Evolutionary conservation across 2,113 vertebrate species (phyloP).

Genomic region (Poecilia latipinna): DNA sequence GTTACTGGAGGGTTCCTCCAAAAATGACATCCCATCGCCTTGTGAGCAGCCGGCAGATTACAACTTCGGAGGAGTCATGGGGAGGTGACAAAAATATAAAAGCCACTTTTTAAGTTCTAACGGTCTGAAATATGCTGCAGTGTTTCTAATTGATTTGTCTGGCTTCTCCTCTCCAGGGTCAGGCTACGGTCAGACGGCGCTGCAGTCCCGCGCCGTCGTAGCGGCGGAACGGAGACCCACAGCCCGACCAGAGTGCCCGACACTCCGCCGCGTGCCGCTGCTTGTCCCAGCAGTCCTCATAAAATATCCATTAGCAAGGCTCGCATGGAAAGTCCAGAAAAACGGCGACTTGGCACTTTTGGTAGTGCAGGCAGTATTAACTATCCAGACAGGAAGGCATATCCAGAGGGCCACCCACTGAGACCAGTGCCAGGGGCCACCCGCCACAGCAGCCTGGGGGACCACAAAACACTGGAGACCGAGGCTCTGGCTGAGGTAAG

Average conservation of each 20-base stretch:
- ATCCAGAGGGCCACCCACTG: slow-evolving; percentile 89
- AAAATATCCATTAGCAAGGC: slow-evolving; percentile 88
- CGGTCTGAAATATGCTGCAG: not conserved
- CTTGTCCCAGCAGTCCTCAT: slow-evolving; percentile 97
- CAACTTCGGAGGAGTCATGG: slow-evolving; percentile 90
- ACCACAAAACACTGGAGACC: slow-evolving; percentile 95
- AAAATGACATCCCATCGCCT: slow-evolving; percentile 93
- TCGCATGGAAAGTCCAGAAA: slow-evolving; percentile 93
- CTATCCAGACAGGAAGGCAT: slow-evolving; percentile 89
- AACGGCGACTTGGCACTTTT: slow-evolving; percentile 93
- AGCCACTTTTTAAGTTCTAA: not conserved
- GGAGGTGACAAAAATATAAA: slow-evolving; percentile 81
- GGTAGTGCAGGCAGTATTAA: slow-evolving; percentile 97
- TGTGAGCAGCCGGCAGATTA: slow-evolving; percentile 92
- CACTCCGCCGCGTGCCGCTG: slow-evolving; percentile 93
- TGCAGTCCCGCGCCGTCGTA: slow-evolving; percentile 90
- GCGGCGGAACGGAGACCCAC: slow-evolving; percentile 89
- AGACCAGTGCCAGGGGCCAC: slow-evolving; percentile 88
- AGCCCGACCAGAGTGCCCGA: slow-evolving; percentile 92
- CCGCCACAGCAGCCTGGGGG: slow-evolving; percentile 96
- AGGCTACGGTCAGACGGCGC: slow-evolving; percentile 93
- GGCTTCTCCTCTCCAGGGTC: slow-evolving; percentile 80
- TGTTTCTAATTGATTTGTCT: slow-evolving; percentile 11
- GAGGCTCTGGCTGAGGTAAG: slow-evolving; percentile 94
- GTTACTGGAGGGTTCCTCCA: slow-evolving; percentile 91